Evolutionary conservation across 2,888 invertebrate genomes (phyloP).

Genomic region (Synergus japonicus): DNA sequence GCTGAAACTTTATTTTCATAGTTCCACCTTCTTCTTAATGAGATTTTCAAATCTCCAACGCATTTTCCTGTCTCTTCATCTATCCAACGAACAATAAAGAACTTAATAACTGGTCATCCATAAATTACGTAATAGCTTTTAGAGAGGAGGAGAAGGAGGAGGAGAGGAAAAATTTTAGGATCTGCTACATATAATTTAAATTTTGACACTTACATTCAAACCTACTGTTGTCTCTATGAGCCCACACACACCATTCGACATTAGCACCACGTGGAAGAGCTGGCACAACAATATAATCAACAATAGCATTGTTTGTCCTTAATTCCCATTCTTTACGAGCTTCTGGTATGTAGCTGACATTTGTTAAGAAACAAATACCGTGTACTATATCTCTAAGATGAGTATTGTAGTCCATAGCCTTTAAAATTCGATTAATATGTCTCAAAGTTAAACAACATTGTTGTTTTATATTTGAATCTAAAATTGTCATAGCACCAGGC

Average conservation of each 20-base stretch:
- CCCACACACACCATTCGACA: slow-evolving; percentile 97
- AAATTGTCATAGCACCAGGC: slow-evolving; percentile 87
- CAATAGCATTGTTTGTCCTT: slow-evolving; percentile 90
- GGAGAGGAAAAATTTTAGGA: too few relatives aligned
- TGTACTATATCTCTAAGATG: slow-evolving; percentile 89
- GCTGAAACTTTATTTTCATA: slow-evolving; percentile 93
- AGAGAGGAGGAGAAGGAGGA: too few relatives aligned
- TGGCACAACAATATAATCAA: slow-evolving; percentile 91
- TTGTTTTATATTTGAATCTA: slow-evolving; percentile 87
- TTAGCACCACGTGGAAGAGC: slow-evolving; percentile 88
- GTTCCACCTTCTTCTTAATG: slow-evolving; percentile 91
- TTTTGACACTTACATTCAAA: slow-evolving; percentile 86
- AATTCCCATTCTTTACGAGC: slow-evolving; percentile 90
- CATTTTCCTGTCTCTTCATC: slow-evolving; percentile 95
- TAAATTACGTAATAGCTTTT: too few relatives aligned
- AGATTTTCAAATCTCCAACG: slow-evolving; percentile 89
- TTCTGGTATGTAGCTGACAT: slow-evolving; percentile 84
- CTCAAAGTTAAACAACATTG: slow-evolving; percentile 91
- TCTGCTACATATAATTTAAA: slow-evolving; percentile 10
- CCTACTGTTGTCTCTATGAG: slow-evolving; percentile 90
- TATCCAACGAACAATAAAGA: slow-evolving; percentile 71
- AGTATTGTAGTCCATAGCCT: slow-evolving; percentile 88
- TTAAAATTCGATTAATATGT: slow-evolving; percentile 90
- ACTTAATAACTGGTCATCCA: neutral
- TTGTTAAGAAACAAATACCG: slow-evolving; percentile 92